Conservation (phyloP, 2,113 vertebrate species). For the Saccopteryx bilineata region DNA sequence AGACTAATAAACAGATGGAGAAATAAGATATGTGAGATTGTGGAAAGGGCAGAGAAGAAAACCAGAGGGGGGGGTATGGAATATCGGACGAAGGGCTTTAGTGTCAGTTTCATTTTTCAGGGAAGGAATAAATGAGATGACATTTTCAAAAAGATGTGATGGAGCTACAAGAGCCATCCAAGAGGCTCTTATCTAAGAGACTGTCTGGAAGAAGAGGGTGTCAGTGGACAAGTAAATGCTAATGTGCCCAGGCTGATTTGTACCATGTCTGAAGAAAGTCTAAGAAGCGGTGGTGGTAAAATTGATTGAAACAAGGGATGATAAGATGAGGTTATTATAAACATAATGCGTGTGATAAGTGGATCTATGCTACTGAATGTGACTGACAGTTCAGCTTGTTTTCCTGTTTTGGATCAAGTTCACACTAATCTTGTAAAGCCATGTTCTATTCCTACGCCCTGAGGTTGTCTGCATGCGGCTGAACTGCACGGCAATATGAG, state of each 20-base stretch:
- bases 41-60: background rate
- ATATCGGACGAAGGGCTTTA: background rate
- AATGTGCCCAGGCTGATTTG: background rate
- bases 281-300: background rate
- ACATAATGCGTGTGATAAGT: background rate
- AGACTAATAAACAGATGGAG: background rate
- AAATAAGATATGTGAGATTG: background rate
- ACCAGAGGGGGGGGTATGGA: background rate
- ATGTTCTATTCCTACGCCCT: background rate
- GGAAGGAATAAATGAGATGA: background rate
- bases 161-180: background rate
- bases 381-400: background rate
- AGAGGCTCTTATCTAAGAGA: background rate
- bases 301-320: background rate
- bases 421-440: background rate
- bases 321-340: background rate
- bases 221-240: background rate
- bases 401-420: background rate
- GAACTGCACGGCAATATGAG: background rate
- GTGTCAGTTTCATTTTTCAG: background rate
- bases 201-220: background rate
- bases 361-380: background rate
- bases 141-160: background rate
- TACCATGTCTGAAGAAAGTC: background rate
- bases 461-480: background rate